Evolutionary conservation across 2,888 invertebrate species (phyloP), one percentile per base, ranked within the genome.

Genomic region (Lepidocyrtinus sp.): DNA sequence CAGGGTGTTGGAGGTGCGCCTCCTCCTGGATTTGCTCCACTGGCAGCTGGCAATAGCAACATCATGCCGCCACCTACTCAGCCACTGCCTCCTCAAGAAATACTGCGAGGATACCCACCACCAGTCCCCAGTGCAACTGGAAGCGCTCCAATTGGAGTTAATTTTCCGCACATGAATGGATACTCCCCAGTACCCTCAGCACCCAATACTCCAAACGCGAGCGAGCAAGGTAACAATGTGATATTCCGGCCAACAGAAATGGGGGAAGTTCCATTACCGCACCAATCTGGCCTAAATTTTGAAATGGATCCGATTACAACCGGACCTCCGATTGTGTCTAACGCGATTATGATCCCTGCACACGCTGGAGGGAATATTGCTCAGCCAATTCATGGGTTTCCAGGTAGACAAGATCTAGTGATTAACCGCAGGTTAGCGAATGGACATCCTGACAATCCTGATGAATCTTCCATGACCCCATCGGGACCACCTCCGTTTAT

Each of bases 21-120:
- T 15, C 84, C 84, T 7, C 84, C 84, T 12, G 84, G 84, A 25
- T 84, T 84, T 64, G 83, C 82, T 1, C 84, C 84, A 15, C 21
- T 84, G 5, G 82, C 82, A 19, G 64, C 63, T 0, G 69, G 27
- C n/a, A 74, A 50, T 19, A 73, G 25, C 7, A 69, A 64, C 24
- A 26, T 22, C 22, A 12, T 69, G 5, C 72, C 64, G 1, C 79
- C 72, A 15, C 15, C 73, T 3, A 73, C n/a, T 59, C 74, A 63
- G 27, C 78, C 72, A 17, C 59, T 24, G 21, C 65, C 64, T 15
- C 65, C 50, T 5, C 64, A 2, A 63, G n/a, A 5, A 2, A 22
- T 63, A 12, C 63, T 7, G 9, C 22, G 15, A 5, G 2, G 15
- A 7, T 12, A 64, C 15, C 55, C 19, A 55, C 50, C 22, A 55